A percentile compares a stretch with the other conserved stretches of the same genome.
Conservation (phyloP, 92 coral and sea anemone species). For the Paramuricea clavata region DNA sequence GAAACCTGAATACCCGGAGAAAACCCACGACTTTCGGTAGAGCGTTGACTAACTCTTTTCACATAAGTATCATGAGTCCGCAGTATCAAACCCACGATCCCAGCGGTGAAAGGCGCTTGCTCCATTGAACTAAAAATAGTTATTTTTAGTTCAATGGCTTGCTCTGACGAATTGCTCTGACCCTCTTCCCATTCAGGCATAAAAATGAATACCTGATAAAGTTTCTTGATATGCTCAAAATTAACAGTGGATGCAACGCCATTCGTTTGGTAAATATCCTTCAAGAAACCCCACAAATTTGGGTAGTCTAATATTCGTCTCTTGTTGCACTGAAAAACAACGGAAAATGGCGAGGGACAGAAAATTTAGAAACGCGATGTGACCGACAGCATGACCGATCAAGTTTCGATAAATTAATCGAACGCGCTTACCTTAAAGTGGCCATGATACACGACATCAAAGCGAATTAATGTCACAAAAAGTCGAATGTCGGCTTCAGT, state of each 20-base stretch:
- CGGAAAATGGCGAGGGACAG: not conserved
- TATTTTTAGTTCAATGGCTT: too few relatives aligned
- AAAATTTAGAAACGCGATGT: not conserved
- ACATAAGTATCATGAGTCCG: too few relatives aligned
- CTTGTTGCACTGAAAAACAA: conserved; percentile 78
- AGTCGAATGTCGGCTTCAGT: conserved; percentile 94
- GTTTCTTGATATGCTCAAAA: conserved; percentile 83
- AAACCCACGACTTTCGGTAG: too few relatives aligned
- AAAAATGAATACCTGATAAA: conserved; percentile 69
- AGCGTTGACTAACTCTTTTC: too few relatives aligned
- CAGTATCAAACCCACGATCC: too few relatives aligned
- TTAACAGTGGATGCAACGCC: conserved; percentile 88
- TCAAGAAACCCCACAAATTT: conserved; percentile 82
- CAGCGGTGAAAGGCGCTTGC: too few relatives aligned
- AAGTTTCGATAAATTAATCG: too few relatives aligned
- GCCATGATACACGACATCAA: conserved; percentile 88
- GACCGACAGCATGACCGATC: too few relatives aligned
- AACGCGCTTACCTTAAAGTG: conserved; percentile 86
- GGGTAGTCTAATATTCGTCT: conserved; percentile 85
- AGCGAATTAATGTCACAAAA: conserved; percentile 82
- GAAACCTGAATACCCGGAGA: too few relatives aligned
- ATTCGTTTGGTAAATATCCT: conserved; percentile 86
- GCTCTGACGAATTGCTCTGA: too few relatives aligned
- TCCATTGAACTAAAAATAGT: too few relatives aligned
- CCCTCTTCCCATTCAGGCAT: not conserved